Conservation (phyloP, 1,140 invertebrate genomes). For the Mercenaria mercenaria region DNA sequence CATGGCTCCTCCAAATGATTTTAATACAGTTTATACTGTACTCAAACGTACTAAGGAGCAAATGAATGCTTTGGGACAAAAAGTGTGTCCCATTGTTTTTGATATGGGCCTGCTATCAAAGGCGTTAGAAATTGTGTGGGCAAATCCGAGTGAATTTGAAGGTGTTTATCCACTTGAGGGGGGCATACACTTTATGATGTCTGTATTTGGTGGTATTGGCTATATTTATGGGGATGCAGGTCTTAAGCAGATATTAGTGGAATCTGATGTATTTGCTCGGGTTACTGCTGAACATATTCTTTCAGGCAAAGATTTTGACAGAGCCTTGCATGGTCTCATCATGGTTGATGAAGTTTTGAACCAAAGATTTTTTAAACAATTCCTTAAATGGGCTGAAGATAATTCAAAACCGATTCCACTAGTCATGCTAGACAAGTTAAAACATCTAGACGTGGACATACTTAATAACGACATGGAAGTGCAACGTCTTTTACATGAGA, state of each 20-base stretch:
- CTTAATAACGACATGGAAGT: neutral
- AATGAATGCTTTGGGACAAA: conserved; percentile 2
- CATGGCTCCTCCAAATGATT: conserved; percentile 18
- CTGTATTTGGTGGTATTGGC: neutral
- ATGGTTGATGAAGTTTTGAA: conserved; percentile 45
- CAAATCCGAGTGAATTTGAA: conserved; percentile 1
- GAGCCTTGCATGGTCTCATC: neutral
- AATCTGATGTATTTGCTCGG: conserved; percentile 21
- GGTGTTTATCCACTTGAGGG: conserved; percentile 14
- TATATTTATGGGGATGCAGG: conserved; percentile 39
- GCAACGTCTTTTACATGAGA: neutral
- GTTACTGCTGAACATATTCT: conserved; percentile 19
- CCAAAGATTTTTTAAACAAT: conserved; percentile 9
- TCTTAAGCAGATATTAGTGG: neutral
- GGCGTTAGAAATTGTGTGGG: conserved; percentile 35
- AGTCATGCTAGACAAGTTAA: neutral
- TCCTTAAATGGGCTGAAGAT: conserved; percentile 1
- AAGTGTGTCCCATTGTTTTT: neutral
- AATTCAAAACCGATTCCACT: neutral
- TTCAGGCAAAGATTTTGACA: conserved; percentile 53
- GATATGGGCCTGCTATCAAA: conserved; percentile 26
- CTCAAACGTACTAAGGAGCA: conserved; percentile 11
- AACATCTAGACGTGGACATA: neutral
- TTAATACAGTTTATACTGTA: conserved; percentile 45
- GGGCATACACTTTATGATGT: conserved; percentile 23